Percentiles rank a stretch among this genome's conserved stretches.
Conservation (phyloP, 2,113 vertebrate genomes). For the Cavia porcellus region DNA sequence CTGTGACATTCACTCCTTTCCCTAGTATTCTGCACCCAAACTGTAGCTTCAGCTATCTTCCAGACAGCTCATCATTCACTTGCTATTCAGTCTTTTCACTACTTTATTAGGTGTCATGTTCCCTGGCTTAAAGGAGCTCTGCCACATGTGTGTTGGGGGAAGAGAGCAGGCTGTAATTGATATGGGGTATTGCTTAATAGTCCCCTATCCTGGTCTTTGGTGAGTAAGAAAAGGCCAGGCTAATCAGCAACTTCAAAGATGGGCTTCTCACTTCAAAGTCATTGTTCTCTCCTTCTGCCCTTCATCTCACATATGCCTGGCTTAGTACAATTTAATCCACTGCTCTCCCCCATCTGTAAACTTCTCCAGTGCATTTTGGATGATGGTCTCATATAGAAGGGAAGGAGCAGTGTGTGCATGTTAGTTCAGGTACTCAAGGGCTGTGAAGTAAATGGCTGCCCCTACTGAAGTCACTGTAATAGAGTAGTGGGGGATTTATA, state of each 20-base stretch:
- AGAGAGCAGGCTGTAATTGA: not conserved
- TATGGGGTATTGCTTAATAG: slow-evolving; percentile 7
- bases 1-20: slow-evolving; percentile 66
- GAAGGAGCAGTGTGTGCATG: not conserved
- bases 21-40: slow-evolving; percentile 54
- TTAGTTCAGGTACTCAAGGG: slow-evolving; percentile 66
- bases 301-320: not conserved
- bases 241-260: slow-evolving; percentile 46
- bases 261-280: not conserved
- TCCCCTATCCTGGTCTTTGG: not conserved
- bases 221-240: not conserved
- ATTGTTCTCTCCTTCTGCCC: not conserved
- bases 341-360: not conserved
- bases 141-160: not conserved
- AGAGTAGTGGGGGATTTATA: slow-evolving; percentile 75
- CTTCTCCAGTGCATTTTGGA: slow-evolving; percentile 44
- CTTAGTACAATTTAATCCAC: not conserved
- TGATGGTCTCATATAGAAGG: not conserved
- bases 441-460: slow-evolving; percentile 60
- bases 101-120: slow-evolving; percentile 46
- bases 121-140: not conserved
- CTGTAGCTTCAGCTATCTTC: slow-evolving; percentile 37
- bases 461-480: slow-evolving; percentile 59
- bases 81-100: slow-evolving; percentile 21
- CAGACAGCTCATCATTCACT: slow-evolving; percentile 35